Conservation (phyloP, 1,140 invertebrate species). For the Drosophila baimaii region DNA sequence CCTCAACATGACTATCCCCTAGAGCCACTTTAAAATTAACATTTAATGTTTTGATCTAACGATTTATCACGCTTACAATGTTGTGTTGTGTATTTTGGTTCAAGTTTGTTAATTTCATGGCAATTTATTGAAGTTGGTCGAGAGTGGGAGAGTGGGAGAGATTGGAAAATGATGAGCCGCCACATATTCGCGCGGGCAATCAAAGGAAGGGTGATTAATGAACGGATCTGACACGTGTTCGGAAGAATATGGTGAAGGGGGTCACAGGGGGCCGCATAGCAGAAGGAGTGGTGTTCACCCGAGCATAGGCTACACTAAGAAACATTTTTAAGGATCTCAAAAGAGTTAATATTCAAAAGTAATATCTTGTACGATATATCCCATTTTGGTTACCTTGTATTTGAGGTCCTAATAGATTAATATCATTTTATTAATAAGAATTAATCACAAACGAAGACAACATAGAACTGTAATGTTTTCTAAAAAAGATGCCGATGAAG, state of each 20-base stretch:
- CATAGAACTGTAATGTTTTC: too few relatives aligned
- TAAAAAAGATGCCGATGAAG: too few relatives aligned
- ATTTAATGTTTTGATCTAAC: slow-evolving; percentile 54
- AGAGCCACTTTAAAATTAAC: slow-evolving; percentile 64
- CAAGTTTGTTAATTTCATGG: slow-evolving; percentile 72
- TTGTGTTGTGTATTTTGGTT: slow-evolving; percentile 20
- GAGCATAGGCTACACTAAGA: slow-evolving; percentile 20
- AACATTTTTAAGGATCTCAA: not conserved
- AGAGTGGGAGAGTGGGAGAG: slow-evolving; percentile 28
- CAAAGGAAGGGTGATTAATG: slow-evolving; percentile 53
- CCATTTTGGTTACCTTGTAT: too few relatives aligned
- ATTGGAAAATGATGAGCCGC: slow-evolving; percentile 37
- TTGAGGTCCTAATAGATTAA: too few relatives aligned
- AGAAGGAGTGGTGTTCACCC: slow-evolving; percentile 18
- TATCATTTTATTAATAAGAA: too few relatives aligned
- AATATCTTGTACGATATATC: too few relatives aligned
- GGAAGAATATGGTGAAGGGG: slow-evolving; percentile 4
- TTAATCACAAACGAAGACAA: too few relatives aligned
- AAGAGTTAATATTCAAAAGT: not conserved
- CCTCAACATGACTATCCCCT: not conserved
- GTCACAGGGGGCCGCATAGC: slow-evolving; percentile 3
- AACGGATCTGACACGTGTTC: slow-evolving; percentile 39
- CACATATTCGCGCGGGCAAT: slow-evolving; percentile 38
- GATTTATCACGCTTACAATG: slow-evolving; percentile 37
- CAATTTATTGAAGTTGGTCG: slow-evolving; percentile 56